phyloP scores from a whole-genome alignment of 2,797 vertebrate species.

The Eulemur albifrons region DNA sequence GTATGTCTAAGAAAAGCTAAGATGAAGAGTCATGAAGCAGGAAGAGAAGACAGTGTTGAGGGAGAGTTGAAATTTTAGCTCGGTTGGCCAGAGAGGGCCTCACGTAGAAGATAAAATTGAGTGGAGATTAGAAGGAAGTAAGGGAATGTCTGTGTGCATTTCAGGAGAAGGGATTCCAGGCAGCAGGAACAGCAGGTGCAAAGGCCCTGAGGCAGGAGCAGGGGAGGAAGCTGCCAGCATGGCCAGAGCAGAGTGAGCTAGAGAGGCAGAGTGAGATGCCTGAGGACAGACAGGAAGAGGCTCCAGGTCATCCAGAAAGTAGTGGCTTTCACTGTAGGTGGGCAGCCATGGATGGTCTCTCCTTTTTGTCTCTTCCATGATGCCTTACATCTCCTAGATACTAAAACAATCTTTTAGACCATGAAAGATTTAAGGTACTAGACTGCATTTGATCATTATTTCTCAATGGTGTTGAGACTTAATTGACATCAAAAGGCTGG shows the following conservation, averaged over 20 bases:
- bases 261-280: neutral
- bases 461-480: neutral
- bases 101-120: neutral
- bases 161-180: neutral
- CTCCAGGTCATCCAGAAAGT: fast-evolving
- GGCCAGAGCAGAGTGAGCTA: neutral
- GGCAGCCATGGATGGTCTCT: neutral
- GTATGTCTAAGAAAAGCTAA: neutral
- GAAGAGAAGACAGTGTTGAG: neutral
- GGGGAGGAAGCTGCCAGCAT: neutral
- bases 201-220: neutral
- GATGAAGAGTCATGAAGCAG: neutral
- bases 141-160: neutral
- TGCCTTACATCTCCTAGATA: neutral
- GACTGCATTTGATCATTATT: neutral
- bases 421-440: neutral
- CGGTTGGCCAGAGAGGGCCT: neutral
- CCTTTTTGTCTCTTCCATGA: neutral
- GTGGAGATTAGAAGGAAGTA: neutral
- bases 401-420: neutral
- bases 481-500: neutral
- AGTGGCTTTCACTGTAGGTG: neutral
- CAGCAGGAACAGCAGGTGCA: neutral
- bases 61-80: neutral
- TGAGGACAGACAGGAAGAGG: neutral